Conservation (phyloP, 2,797 vertebrate species). For the Enteromius treurensis region DNA sequence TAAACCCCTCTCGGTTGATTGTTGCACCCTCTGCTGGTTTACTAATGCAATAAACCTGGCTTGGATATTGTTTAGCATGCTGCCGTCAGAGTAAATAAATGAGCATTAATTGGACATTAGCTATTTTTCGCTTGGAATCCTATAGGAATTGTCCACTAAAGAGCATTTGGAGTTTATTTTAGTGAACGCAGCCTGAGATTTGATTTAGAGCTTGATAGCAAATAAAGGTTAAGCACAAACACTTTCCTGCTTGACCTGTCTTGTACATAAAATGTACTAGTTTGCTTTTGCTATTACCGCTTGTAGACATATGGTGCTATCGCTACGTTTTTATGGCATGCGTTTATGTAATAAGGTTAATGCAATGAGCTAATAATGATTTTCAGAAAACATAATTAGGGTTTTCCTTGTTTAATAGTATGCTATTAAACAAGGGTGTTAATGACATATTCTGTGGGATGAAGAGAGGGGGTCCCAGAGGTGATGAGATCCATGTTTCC, state of each 20-base stretch:
- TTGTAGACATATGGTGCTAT: slow-evolving; percentile 3
- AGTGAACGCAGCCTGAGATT: background rate
- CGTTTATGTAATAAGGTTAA: slow-evolving; percentile 24
- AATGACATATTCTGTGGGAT: slow-evolving; percentile 14
- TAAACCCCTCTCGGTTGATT: background rate
- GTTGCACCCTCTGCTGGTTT: slow-evolving; percentile 36
- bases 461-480: background rate
- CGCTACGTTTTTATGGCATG: background rate
- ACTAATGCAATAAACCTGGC: background rate
- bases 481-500: slow-evolving; percentile 44
- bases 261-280: background rate
- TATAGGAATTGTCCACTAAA: slow-evolving; percentile 37
- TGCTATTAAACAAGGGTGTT: slow-evolving; percentile 32
- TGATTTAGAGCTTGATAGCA: slow-evolving; percentile 30
- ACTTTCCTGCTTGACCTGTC: background rate
- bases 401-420: slow-evolving; percentile 26
- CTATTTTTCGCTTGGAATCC: background rate
- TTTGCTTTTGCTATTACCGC: slow-evolving; percentile 9
- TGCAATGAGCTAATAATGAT: slow-evolving; percentile 21
- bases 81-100: slow-evolving; percentile 8
- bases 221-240: slow-evolving; percentile 21
- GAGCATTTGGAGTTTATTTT: slow-evolving; percentile 13
- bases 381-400: slow-evolving; percentile 21
- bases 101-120: slow-evolving; percentile 27
- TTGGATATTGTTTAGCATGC: slow-evolving; percentile 8